Evolutionary conservation across 2,888 invertebrate species (phyloP), one percentile per base, ranked within the genome.

Genomic region (Doris montereyensis): DNA sequence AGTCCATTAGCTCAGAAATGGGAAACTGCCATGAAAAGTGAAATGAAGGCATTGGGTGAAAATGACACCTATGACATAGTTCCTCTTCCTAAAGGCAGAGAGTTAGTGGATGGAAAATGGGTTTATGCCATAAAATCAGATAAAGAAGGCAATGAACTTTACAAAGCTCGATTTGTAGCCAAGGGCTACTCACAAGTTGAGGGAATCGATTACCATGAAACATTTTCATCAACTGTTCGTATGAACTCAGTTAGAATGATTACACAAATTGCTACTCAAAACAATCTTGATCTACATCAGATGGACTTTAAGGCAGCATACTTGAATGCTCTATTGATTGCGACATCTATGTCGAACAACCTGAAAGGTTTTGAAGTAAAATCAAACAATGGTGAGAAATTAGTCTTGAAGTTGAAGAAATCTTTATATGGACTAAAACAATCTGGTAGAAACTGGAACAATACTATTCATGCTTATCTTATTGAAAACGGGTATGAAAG

Each of bases 391-490:
- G 77, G 73, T 24, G 74, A 80, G 68, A 77, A 52, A 73, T 41
- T 78, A 26, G 80, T 80, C 2, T 83, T 68, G 32, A 83, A 68
- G 72, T 65, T 81, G 41, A 79, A 80, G 32, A 83, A 83, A 68
- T 83, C 83, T 28, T 74, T 84, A 30, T 83, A 83, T 79, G 83
- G 83, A 17, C 65, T 84, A 24, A 84, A 84, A 68, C 83, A 84
- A 76, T 68, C 71, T 70, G 82, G 84, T 41, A 77, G 81, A 73
- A 82, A 82, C 58, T 83, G 83, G 83, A 82, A 84, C 58, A 65
- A 67, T 60, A 21, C 81, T 30, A 41, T 73, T 34, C 73, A 60
- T 70, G 65, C 26, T 58, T 68, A 21, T 73, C 26, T 73, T 57
- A 30, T 35, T 28, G 79, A 81, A 52, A 75, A 78, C n/a, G 26